Conservation (phyloP, 2,888 invertebrate genomes). For the Troglohyphantes excavatus region DNA sequence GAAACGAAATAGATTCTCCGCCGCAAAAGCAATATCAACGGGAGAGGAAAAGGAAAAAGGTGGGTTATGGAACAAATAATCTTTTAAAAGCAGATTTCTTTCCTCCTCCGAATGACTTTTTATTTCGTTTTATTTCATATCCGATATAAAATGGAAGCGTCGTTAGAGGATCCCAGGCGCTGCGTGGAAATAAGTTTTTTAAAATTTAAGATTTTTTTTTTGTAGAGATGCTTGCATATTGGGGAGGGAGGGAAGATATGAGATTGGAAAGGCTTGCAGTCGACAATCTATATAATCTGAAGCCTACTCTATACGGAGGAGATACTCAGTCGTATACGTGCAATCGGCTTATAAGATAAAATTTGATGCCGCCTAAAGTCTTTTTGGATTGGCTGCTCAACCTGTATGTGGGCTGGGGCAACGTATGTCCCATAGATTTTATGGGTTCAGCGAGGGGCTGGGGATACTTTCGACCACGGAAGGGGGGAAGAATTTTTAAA, state of each 20-base stretch:
- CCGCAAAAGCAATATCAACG: constrained; percentile 77
- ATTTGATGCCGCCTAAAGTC: not conserved
- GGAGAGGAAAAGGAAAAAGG: constrained; percentile 41
- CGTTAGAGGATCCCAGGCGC: constrained; percentile 46
- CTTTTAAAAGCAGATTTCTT: constrained; percentile 78
- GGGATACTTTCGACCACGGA: too few relatives aligned
- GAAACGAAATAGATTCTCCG: constrained; percentile 62
- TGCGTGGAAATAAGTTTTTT: constrained; percentile 56
- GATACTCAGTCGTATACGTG: constrained; percentile 44
- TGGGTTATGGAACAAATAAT: constrained; percentile 77
- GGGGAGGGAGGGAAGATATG: constrained; percentile 25
- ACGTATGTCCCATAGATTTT: too few relatives aligned
- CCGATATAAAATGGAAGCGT: constrained; percentile 73
- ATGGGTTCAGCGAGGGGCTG: too few relatives aligned
- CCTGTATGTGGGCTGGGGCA: too few relatives aligned
- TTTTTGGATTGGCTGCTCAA: not conserved
- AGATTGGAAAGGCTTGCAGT: constrained; percentile 37
- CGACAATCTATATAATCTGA: constrained; percentile 74
- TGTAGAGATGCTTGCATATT: constrained; percentile 2
- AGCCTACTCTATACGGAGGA: constrained; percentile 58
- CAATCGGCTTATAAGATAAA: not conserved
- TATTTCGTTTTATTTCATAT: constrained; percentile 2
- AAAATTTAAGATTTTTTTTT: constrained; percentile 70
- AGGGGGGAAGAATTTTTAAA: too few relatives aligned
- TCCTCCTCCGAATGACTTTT: constrained; percentile 13